These are phyloP conservation scores for Nemotelus pantherinus DNA, from an alignment of 2,888 invertebrate genomes.

Conservation along the genomic window DNA sequence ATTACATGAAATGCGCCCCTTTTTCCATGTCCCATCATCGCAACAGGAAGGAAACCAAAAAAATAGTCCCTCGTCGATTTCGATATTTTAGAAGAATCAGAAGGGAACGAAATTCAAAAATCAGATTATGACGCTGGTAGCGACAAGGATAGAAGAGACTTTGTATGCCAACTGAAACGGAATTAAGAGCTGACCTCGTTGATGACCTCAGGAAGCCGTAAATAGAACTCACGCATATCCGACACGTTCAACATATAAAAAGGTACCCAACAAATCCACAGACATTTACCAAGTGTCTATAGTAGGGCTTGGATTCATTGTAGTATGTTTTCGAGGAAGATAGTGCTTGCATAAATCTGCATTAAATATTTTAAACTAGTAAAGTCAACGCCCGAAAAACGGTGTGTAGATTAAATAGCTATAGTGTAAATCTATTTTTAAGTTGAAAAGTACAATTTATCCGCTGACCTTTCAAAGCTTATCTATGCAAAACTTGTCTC, in stretches of 20 bases:
- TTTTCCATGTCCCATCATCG: background rate
- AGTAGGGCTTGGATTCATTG: background rate
- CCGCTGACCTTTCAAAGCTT: too few species aligned
- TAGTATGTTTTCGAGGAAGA: background rate
- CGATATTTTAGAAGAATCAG: background rate
- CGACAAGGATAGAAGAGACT: slow-evolving; percentile 11
- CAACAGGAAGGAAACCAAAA: slow-evolving; percentile 21
- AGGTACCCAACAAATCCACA: slow-evolving; percentile 13
- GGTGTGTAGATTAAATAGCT: too few species aligned
- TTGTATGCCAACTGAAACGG: slow-evolving; percentile 11
- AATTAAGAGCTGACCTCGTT: slow-evolving; percentile 42
- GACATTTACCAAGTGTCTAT: background rate
- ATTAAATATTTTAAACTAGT: background rate
- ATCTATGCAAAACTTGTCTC: too few species aligned
- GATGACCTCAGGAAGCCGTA: slow-evolving; percentile 49
- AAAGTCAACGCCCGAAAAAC: too few species aligned
- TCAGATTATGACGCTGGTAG: slow-evolving; percentile 33
- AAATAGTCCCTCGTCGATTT: background rate
- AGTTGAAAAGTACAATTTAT: too few species aligned
- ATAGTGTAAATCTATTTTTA: too few species aligned
- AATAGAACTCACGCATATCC: slow-evolving; percentile 48
- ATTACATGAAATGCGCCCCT: slow-evolving; percentile 13
- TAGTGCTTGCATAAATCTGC: background rate
- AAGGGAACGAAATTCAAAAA: slow-evolving; percentile 18
- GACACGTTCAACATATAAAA: slow-evolving; percentile 31